Conservation (phyloP, 92 coral and sea anemone genomes). For the Heliopora coerulea region DNA sequence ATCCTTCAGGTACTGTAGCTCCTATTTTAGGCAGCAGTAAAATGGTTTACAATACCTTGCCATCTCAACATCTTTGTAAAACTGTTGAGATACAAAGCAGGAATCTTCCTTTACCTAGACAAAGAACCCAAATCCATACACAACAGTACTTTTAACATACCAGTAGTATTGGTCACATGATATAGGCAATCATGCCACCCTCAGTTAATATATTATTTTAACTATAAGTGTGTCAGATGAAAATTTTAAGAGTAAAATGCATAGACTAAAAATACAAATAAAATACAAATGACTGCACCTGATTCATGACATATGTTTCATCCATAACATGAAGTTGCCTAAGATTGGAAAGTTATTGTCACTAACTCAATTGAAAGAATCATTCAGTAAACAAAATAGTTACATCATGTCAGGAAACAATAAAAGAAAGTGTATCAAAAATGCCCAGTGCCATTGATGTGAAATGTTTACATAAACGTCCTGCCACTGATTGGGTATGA, state of each 20-base stretch:
- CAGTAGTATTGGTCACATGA: too few relatives aligned
- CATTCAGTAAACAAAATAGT: neutral
- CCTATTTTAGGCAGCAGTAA: too few relatives aligned
- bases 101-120: conserved; percentile 92
- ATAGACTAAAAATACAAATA: too few relatives aligned
- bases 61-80: conserved; percentile 74
- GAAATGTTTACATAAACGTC: too few relatives aligned
- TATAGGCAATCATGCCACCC: too few relatives aligned
- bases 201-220: too few relatives aligned
- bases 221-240: too few relatives aligned
- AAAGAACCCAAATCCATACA: neutral
- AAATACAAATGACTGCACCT: conserved; percentile 67
- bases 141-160: too few relatives aligned
- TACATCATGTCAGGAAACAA: neutral
- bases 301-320: conserved; percentile 96
- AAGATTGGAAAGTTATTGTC: conserved; percentile 6
- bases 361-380: neutral
- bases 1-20: too few relatives aligned
- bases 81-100: conserved; percentile 81
- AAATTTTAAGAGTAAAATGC: neutral
- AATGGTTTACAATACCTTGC: conserved; percentile 59
- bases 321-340: conserved; percentile 98
- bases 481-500: too few relatives aligned
- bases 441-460: too few relatives aligned
- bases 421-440: neutral